Percentiles rank a stretch among this genome's conserved stretches.
Conservation (phyloP, 53 echinoderm and acorn worm species). For the Patiria pectinifera region DNA sequence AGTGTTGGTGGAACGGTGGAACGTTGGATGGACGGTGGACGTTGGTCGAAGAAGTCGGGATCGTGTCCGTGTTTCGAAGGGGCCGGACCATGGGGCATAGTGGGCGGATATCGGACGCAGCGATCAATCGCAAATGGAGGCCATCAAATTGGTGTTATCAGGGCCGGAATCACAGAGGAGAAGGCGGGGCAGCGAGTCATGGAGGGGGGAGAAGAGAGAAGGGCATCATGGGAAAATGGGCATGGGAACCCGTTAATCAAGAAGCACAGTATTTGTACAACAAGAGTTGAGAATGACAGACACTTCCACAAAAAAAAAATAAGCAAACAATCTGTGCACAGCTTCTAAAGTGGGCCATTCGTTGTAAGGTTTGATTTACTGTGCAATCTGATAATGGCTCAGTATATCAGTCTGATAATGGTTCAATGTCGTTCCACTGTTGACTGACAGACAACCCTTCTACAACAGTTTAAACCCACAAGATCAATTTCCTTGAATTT, state of each 20-base stretch:
- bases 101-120: conserved; percentile 29
- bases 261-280: conserved; percentile 28
- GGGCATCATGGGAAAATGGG: conserved; percentile 74
- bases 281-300: conserved; percentile 28
- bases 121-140: conserved; percentile 30
- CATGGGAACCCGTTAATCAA: conserved; percentile 75
- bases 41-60: conserved; percentile 59
- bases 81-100: conserved; percentile 61
- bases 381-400: no score
- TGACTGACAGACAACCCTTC: not conserved
- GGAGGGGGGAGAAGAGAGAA: conserved; percentile 85
- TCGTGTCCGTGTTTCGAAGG: conserved; percentile 48
- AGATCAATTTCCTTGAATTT: not conserved
- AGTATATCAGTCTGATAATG: no score
- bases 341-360: not conserved
- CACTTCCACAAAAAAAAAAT: not conserved
- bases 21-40: conserved; percentile 28
- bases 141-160: conserved; percentile 23
- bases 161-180: conserved; percentile 48
- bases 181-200: conserved; percentile 47
- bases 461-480: not conserved
- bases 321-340: not conserved
- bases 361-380: no score
- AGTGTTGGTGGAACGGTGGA: not conserved
- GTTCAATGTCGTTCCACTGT: no score